Percentiles rank a stretch among this genome's conserved stretches.
phyloP scores from a whole-genome alignment of 2,888 invertebrate genomes.

The Trichopria drosophilae region DNA sequence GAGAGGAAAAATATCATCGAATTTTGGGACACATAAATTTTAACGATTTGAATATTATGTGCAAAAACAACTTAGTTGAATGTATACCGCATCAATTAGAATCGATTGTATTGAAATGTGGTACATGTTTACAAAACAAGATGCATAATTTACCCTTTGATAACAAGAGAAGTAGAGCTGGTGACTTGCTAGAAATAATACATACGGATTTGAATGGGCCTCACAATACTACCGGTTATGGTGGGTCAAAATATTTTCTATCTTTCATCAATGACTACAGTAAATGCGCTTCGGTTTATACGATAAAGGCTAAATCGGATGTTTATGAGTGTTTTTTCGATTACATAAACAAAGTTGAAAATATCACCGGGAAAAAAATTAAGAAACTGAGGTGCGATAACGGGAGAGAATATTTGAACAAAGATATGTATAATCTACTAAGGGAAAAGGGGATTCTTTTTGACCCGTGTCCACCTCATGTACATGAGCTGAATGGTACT shows the following conservation, averaged over 20 bases:
- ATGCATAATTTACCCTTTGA: constrained; percentile 2
- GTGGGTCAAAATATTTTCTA: constrained; percentile 34
- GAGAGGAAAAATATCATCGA: too few relatives aligned
- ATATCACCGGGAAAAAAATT: constrained; percentile 11
- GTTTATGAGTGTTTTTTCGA: constrained; percentile 28
- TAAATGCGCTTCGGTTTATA: constrained; percentile 27
- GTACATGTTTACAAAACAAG: background rate
- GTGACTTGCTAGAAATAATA: constrained; percentile 16
- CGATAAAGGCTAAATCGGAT: constrained; percentile 33
- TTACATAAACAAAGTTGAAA: constrained; percentile 21
- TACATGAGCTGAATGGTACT: constrained; percentile 25
- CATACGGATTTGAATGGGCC: constrained; percentile 26
- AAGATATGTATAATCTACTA: constrained; percentile 5
- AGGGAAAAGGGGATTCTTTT: constrained; percentile 22
- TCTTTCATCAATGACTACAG: constrained; percentile 35
- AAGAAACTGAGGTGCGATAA: constrained; percentile 19
- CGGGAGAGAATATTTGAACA: constrained; percentile 20
- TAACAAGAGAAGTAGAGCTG: background rate
- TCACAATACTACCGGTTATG: constrained; percentile 19
- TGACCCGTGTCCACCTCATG: constrained; percentile 21
- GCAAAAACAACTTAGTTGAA: background rate
- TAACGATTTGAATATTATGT: background rate
- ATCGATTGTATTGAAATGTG: background rate
- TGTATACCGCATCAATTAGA: background rate
- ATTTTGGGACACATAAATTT: too few relatives aligned